Base-by-base conservation (phyloP, 2,797 vertebrate genomes). In the Emydoidea blandingii region DNA sequence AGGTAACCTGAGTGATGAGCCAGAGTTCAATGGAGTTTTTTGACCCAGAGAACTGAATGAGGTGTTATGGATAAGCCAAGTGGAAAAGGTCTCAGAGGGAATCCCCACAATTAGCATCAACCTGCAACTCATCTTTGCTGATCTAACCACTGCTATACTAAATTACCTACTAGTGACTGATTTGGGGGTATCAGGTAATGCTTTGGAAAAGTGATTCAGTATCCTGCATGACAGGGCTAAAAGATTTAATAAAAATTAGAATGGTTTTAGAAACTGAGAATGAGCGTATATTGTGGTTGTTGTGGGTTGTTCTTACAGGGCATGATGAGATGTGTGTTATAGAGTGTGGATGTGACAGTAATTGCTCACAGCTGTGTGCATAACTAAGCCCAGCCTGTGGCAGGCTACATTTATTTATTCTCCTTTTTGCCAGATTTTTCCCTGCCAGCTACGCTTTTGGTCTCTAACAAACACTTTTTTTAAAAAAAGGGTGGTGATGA, bases 301-400 rank as follows among this genome's bases (percentile, higher is more conserved):
- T 83, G 27, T 79, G 59, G 83, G 79, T 49, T 94, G 79, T 89
- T 86, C 85, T 81, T 93, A 59, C 18, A 74, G 91, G 65, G 65
- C 59, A 81, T 0, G 1, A 86, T 82, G 84, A 86, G 41, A 34
- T 92, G 82, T 89, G 68, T 37, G 47, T 79, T 93, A 50, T 1
- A 12, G 47, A 0, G 1, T 37, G 54, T 81, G 54, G 79, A 59
- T 23, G 49, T 1, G n/a, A 92, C 83, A 62, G 78, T 56, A 94
- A 83, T 76, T 94, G 49, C 93, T 95, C 86, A 87, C 85, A 96
- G 65, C 59, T 89, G 85, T 59, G 50, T 41, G 82, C 34, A 65
- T 5, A 21, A 88, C 0, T 1, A 90, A 82, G 74, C 91, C 79
- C 62, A 86, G 86, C 76, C 86, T 92, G 92, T 57, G 47, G 59